phyloP scores from a whole-genome alignment of 2,888 invertebrate species.

The Agrilus cyanescens region DNA sequence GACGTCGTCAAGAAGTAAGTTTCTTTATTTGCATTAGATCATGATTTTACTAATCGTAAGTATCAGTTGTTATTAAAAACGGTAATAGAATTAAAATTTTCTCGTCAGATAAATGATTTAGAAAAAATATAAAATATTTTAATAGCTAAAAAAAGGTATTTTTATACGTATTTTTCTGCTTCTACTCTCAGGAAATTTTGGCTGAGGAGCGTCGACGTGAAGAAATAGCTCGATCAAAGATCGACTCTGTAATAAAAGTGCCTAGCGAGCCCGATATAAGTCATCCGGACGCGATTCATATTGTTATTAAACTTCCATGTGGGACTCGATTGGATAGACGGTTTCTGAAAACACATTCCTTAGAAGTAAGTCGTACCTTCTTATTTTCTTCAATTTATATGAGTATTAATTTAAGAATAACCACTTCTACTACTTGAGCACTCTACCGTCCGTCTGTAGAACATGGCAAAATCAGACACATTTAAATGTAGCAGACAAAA shows the following conservation, averaged over 20 bases:
- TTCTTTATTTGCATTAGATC: too few relatives aligned
- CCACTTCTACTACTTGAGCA: too few relatives aligned
- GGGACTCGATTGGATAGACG: constrained; percentile 81
- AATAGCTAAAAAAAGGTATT: background rate
- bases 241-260: constrained; percentile 50
- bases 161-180: background rate
- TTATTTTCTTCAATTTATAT: too few relatives aligned
- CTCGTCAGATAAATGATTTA: too few relatives aligned
- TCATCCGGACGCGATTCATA: constrained; percentile 58
- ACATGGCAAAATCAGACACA: too few relatives aligned
- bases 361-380: constrained; percentile 54
- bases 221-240: constrained; percentile 55
- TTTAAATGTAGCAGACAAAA: too few relatives aligned
- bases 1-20: constrained; percentile 28
- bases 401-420: too few relatives aligned
- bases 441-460: too few relatives aligned
- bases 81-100: too few relatives aligned
- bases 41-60: too few relatives aligned
- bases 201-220: constrained; percentile 36
- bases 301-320: constrained; percentile 84
- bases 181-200: constrained; percentile 30
- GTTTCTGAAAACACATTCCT: constrained; percentile 67
- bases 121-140: too few relatives aligned
- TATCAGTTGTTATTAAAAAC: too few relatives aligned
- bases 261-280: constrained; percentile 66